These are phyloP conservation scores for Hylaeus volcanicus DNA, from an alignment of 1,140 invertebrate species.

Conservation along the genomic window DNA sequence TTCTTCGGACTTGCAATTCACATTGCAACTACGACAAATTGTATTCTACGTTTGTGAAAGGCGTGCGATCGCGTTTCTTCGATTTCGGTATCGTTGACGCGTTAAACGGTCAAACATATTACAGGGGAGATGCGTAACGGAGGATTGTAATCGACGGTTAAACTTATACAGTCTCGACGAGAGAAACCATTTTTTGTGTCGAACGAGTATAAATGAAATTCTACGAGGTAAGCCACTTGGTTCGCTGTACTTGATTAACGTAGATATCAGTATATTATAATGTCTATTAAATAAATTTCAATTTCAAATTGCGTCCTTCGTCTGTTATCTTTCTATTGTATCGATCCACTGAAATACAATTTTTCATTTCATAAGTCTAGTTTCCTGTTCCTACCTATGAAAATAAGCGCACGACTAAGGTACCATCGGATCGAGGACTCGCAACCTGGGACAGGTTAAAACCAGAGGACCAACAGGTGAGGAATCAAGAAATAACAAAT, in stretches of 20 bases:
- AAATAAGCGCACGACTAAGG: too few relatives aligned
- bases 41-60: background rate
- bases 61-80: background rate
- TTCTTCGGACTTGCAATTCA: constrained; percentile 3
- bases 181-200: background rate
- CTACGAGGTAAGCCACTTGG: constrained; percentile 1
- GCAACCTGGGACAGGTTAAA: too few relatives aligned
- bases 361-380: constrained; percentile 28
- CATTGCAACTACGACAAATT: background rate
- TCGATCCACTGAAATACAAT: constrained; percentile 41
- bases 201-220: constrained; percentile 10
- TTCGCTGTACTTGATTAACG: constrained; percentile 38
- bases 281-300: constrained; percentile 36
- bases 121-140: background rate
- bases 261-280: constrained; percentile 35
- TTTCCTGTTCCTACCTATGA: background rate
- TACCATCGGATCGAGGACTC: too few relatives aligned
- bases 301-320: constrained; percentile 48
- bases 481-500: too few relatives aligned
- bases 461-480: too few relatives aligned
- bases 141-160: background rate
- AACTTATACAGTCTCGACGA: background rate
- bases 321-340: constrained; percentile 50
- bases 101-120: background rate
- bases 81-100: background rate